These are phyloP conservation scores for Neoitamus cyanurus DNA, from an alignment of 2,888 invertebrate species.

Conservation along the genomic window DNA sequence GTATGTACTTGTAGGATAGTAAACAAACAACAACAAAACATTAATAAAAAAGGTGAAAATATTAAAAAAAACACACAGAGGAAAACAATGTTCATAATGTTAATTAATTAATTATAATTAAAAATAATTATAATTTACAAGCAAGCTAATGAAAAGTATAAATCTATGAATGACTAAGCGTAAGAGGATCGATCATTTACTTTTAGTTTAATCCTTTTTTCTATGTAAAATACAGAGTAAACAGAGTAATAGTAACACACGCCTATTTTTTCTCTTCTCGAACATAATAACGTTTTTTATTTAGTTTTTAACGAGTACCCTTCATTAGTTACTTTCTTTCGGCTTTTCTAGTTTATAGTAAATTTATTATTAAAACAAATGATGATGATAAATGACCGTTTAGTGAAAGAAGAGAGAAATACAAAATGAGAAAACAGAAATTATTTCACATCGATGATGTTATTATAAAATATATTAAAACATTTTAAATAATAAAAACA, in stretches of 20 bases:
- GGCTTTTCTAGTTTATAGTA: slow-evolving; percentile 44
- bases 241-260: slow-evolving; percentile 18
- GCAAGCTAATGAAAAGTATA: slow-evolving; percentile 22
- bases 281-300: slow-evolving; percentile 17
- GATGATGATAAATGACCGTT: slow-evolving; percentile 19
- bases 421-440: slow-evolving; percentile 37
- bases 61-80: slow-evolving; percentile 15
- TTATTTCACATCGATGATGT: slow-evolving; percentile 47
- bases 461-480: slow-evolving; percentile 47
- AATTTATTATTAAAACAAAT: slow-evolving; percentile 37
- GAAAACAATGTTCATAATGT: slow-evolving; percentile 41
- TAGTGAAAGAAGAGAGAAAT: slow-evolving; percentile 21
- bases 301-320: slow-evolving; percentile 23
- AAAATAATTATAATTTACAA: slow-evolving; percentile 40
- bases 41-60: slow-evolving; percentile 21
- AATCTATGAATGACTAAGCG: slow-evolving; percentile 15
- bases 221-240: slow-evolving; percentile 32
- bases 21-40: slow-evolving; percentile 21
- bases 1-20: slow-evolving; percentile 39
- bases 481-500: slow-evolving; percentile 47
- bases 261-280: slow-evolving; percentile 20
- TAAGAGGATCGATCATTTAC: slow-evolving; percentile 15
- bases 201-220: slow-evolving; percentile 31
- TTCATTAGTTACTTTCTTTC: slow-evolving; percentile 35
- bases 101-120: slow-evolving; percentile 41